Percentiles rank a stretch among this genome's conserved stretches.
Conservation (phyloP, 2,888 invertebrate species). For the Iphiclides podalirius region DNA sequence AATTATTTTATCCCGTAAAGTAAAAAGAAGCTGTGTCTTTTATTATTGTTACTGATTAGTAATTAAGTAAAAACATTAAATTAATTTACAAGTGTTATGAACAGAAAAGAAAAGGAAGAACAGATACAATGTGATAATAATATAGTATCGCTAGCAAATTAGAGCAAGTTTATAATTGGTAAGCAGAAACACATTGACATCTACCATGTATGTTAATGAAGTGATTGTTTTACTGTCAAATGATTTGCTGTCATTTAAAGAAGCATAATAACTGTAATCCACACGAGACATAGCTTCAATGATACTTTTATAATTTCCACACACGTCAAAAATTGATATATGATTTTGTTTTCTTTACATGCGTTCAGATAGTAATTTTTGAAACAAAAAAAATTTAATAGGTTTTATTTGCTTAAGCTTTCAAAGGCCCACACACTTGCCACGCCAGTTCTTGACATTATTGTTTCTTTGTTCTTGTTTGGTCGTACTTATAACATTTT, state of each 20-base stretch:
- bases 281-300: neutral
- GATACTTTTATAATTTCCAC: too few species aligned
- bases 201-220: too few species aligned
- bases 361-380: neutral
- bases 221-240: too few species aligned
- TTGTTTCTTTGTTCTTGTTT: conserved; percentile 13
- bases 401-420: conserved; percentile 14
- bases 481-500: conserved; percentile 25
- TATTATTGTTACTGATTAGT: neutral
- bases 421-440: conserved; percentile 15
- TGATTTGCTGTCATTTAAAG: too few species aligned
- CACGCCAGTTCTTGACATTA: conserved; percentile 13
- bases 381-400: neutral
- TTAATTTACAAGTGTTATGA: too few species aligned
- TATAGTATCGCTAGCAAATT: neutral
- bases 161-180: too few species aligned
- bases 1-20: neutral
- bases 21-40: neutral
- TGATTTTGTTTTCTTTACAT: too few species aligned
- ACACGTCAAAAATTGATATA: too few species aligned
- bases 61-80: too few species aligned
- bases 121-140: neutral
- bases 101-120: too few species aligned
- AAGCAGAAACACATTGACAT: too few species aligned
- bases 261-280: too few species aligned